Conservation (phyloP, 2,797 vertebrate species). For the Coracias cyanogaster region DNA sequence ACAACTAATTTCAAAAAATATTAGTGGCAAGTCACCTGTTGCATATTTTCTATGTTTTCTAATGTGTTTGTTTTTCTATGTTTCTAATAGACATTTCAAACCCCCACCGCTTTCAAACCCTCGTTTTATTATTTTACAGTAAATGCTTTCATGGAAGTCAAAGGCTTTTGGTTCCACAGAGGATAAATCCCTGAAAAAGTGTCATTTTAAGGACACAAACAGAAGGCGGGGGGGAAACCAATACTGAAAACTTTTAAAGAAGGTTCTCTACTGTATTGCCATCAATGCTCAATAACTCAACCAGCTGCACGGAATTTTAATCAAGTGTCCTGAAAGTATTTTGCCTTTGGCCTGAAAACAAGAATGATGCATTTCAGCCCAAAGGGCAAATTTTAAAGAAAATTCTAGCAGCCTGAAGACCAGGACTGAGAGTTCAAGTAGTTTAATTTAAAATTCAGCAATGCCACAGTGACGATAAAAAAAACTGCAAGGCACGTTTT, state of each 20-base stretch:
- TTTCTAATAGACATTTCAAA: background rate
- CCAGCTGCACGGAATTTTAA: slow-evolving; percentile 13
- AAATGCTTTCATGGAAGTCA: background rate
- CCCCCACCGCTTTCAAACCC: background rate
- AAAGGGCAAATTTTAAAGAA: background rate
- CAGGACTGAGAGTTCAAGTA: background rate
- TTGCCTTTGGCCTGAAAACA: slow-evolving; percentile 60
- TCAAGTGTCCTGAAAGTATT: slow-evolving; percentile 53
- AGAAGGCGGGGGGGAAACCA: fast-evolving
- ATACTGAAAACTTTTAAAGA: background rate
- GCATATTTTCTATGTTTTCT: background rate
- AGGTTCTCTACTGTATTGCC: background rate
- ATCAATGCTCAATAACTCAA: background rate
- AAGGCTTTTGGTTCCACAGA: background rate
- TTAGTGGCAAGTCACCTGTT: background rate
- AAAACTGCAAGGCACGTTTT: background rate
- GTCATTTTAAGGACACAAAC: background rate
- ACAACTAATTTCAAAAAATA: background rate
- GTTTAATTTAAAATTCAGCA: slow-evolving; percentile 1
- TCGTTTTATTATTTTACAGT: background rate
- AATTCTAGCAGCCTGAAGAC: background rate
- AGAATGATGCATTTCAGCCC: slow-evolving; percentile 25
- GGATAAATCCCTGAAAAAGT: background rate
- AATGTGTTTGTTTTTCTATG: no score
- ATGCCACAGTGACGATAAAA: background rate